These are phyloP conservation scores for Myripristis murdjan DNA, from an alignment of 2,797 vertebrate genomes.

Conservation along the genomic window DNA sequence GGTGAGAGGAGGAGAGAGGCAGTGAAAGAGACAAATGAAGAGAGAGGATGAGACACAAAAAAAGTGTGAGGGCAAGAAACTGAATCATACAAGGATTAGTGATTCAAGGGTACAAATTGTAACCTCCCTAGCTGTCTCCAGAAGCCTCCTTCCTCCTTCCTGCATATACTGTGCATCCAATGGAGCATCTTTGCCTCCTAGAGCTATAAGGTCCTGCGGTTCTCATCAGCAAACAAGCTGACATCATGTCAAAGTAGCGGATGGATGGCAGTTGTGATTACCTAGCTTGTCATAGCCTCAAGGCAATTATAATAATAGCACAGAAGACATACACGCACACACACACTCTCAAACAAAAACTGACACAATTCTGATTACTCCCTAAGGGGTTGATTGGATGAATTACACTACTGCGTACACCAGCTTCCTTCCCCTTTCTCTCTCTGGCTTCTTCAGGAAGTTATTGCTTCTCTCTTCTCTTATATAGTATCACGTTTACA, in stretches of 20 bases:
- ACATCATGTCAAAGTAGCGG: conserved; percentile 46
- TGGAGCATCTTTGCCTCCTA: conserved; percentile 21
- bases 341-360: conserved; percentile 11
- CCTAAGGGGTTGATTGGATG: conserved; percentile 77
- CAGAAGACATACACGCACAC: conserved; percentile 23
- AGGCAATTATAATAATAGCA: conserved; percentile 81
- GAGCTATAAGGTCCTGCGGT: conserved; percentile 7
- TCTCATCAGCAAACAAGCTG: conserved; percentile 29
- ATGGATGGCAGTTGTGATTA: conserved; percentile 76
- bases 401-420: conserved; percentile 65
- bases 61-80: conserved; percentile 4
- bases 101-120: conserved; percentile 1
- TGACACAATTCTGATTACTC: conserved; percentile 77
- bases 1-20: conserved; percentile 29
- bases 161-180: not conserved
- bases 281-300: conserved; percentile 73
- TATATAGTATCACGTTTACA: conserved; percentile 27
- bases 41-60: conserved; percentile 13
- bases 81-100: conserved; percentile 12
- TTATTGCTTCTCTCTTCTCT: conserved; percentile 43
- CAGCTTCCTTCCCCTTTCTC: conserved; percentile 46
- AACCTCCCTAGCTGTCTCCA: conserved; percentile 1
- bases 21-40: conserved; percentile 1
- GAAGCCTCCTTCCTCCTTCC: not conserved
- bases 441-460: conserved; percentile 50